A percentile compares a stretch with the other conserved stretches of the same genome.
Evolutionary conservation across 2,888 invertebrate species (phyloP).

Genomic region (Aspidiotus destructor): DNA sequence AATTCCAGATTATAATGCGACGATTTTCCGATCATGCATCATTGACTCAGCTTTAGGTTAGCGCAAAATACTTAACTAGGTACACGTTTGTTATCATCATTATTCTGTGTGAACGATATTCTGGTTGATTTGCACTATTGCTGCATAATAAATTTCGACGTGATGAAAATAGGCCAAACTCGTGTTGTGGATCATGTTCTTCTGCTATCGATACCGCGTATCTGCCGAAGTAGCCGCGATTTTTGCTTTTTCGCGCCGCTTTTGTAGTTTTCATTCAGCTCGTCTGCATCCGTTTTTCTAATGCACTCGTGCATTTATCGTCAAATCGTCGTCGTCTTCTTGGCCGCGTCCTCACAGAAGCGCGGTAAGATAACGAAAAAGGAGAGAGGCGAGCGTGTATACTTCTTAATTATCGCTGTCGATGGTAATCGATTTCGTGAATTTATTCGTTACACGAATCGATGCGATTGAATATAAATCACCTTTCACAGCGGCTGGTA

Average conservation of each 20-base stretch:
- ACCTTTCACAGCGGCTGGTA: background rate
- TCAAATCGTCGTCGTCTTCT: no score
- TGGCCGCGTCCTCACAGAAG: background rate
- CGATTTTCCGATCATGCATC: no score
- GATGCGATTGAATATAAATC: conserved; percentile 4
- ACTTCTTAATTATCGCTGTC: conserved; percentile 4
- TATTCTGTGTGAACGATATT: background rate
- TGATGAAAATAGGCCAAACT: conserved; percentile 30
- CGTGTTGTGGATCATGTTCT: conserved; percentile 28
- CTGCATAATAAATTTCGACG: conserved; percentile 18
- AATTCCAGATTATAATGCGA: no score
- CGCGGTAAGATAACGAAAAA: conserved; percentile 2
- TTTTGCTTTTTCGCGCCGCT: conserved; percentile 3
- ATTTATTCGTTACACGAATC: conserved; percentile 4
- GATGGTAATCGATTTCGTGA: conserved; percentile 4
- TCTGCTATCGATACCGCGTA: conserved; percentile 8
- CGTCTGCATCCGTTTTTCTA: no score
- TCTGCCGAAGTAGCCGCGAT: conserved; percentile 28
- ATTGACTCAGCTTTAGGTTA: no score
- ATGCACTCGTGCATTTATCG: no score
- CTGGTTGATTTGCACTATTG: conserved; percentile 22
- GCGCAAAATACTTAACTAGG: no score
- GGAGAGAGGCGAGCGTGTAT: conserved; percentile 1
- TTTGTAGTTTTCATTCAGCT: conserved; percentile 12
- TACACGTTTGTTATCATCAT: no score